These are phyloP conservation scores for Plebejus anna DNA, from an alignment of 2,888 invertebrate genomes.

Conservation along the genomic window DNA sequence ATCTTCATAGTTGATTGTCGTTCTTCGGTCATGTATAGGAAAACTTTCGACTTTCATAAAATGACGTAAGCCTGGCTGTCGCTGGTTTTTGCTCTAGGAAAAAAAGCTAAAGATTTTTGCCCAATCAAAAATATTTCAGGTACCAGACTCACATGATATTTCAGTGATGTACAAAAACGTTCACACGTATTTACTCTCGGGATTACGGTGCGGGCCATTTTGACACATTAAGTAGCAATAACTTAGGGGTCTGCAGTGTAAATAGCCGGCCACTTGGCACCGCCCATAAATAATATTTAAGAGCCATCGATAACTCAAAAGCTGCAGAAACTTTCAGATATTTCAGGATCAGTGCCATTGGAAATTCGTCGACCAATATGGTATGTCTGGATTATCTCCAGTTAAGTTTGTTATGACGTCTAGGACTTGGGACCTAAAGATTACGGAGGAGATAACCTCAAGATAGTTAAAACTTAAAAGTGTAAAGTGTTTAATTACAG, in stretches of 20 bases:
- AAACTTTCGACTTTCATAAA: too few relatives aligned
- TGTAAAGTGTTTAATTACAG: too few relatives aligned
- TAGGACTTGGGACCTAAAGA: too few relatives aligned
- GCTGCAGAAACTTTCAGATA: conserved; percentile 36
- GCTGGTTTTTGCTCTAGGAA: too few relatives aligned
- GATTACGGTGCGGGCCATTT: conserved; percentile 8
- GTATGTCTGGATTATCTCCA: neutral
- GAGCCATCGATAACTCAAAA: conserved; percentile 48
- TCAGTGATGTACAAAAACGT: conserved; percentile 8
- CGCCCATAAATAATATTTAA: conserved; percentile 67
- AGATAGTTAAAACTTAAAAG: neutral
- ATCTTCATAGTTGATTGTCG: too few relatives aligned
- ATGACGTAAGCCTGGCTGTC: too few relatives aligned
- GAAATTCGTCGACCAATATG: neutral
- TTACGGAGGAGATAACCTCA: too few relatives aligned
- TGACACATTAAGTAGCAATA: conserved; percentile 42
- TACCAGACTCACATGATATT: neutral
- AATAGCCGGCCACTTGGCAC: conserved; percentile 56
- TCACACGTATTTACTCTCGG: conserved; percentile 34
- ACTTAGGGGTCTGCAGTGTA: conserved; percentile 60
- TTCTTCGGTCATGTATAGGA: too few relatives aligned
- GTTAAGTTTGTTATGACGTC: neutral
- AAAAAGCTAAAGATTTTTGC: neutral
- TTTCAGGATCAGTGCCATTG: conserved; percentile 37
- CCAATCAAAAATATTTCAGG: neutral